Conservation (phyloP, 64 coral and sea anemone species). For the Porites lutea region DNA sequence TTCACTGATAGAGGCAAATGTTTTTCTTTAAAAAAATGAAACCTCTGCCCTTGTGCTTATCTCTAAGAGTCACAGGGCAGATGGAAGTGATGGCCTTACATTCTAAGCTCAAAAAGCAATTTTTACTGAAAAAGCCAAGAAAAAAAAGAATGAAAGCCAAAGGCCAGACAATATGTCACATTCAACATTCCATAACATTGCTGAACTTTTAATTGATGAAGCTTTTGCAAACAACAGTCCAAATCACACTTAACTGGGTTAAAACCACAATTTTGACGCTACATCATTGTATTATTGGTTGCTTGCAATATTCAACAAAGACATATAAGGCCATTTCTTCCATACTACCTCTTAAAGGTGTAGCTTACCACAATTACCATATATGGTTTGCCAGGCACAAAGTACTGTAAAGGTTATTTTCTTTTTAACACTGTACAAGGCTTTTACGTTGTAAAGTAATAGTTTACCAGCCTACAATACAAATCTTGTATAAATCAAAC, state of each 20-base stretch:
- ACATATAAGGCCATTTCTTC: neutral
- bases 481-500: neutral
- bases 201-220: too few species aligned
- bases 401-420: neutral
- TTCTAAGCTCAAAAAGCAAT: neutral
- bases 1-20: slow-evolving; percentile 4
- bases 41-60: slow-evolving; percentile 24
- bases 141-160: neutral
- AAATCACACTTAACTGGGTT: too few species aligned
- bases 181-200: neutral
- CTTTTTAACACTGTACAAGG: neutral
- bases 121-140: neutral
- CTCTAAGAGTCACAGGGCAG: neutral
- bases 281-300: neutral
- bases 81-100: neutral
- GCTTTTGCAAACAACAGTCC: too few species aligned
- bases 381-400: slow-evolving; percentile 14
- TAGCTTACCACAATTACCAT: slow-evolving; percentile 35
- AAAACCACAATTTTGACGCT: too few species aligned
- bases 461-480: neutral
- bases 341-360: neutral
- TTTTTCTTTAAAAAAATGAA: neutral
- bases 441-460: too few species aligned
- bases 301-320: neutral
- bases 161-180: neutral